Conservation (phyloP, 1,140 invertebrate genomes). For the Tetragnatha versicolor region DNA sequence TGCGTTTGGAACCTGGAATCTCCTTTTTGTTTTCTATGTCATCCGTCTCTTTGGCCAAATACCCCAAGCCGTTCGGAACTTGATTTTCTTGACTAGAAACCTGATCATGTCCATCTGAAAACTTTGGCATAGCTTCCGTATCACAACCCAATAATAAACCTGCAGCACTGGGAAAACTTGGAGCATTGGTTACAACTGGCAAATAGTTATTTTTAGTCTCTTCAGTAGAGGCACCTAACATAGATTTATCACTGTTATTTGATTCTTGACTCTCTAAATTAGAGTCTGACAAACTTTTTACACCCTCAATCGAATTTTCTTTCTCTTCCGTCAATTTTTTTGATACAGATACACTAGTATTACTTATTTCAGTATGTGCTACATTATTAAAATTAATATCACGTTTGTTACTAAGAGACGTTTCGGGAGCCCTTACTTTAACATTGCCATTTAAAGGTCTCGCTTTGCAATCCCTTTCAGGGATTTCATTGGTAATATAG, state of each 20-base stretch:
- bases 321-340: not conserved
- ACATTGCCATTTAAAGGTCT: too few species aligned
- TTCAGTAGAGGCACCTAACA: too few species aligned
- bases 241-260: not conserved
- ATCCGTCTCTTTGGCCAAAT: not conserved
- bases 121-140: not conserved
- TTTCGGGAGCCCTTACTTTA: too few species aligned
- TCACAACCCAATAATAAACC: too few species aligned
- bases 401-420: too few species aligned
- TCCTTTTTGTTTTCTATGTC: not conserved
- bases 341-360: not conserved
- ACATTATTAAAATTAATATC: not conserved
- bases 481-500: too few species aligned
- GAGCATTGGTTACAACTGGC: too few species aligned
- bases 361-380: not conserved
- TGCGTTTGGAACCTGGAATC: not conserved
- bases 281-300: not conserved
- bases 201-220: too few species aligned
- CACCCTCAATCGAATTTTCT: not conserved
- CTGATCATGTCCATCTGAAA: constrained; percentile 1
- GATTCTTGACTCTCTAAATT: not conserved
- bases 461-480: too few species aligned
- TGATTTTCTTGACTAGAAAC: constrained; percentile 36
- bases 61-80: constrained; percentile 12
- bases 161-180: too few species aligned